A percentile compares a stretch with the other conserved stretches of the same genome.
Evolutionary conservation across 2,888 invertebrate species (phyloP).

Genomic region (Phragmatobia fuliginosa): DNA sequence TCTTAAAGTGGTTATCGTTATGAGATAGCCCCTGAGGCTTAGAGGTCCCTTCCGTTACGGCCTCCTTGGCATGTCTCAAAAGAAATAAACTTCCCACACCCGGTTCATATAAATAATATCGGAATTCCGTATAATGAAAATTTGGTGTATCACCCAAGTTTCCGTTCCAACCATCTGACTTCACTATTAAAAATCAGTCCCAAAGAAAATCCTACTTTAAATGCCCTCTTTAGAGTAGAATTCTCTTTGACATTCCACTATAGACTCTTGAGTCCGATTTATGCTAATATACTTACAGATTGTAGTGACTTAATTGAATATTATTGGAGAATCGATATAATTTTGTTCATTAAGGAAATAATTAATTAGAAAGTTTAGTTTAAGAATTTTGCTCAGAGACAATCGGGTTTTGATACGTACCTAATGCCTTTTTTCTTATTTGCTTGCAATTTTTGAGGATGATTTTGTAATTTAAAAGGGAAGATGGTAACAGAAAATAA

Average conservation of each 20-base stretch:
- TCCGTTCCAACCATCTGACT: conserved; percentile 15
- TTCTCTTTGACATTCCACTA: conserved; percentile 5
- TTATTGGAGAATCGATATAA: not conserved
- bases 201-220: conserved; percentile 13
- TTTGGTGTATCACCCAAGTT: conserved; percentile 28
- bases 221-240: conserved; percentile 8
- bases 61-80: conserved; percentile 14
- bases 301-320: not conserved
- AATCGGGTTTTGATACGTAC: too few species aligned
- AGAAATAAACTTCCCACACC: conserved; percentile 24
- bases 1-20: conserved; percentile 18
- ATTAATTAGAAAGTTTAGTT: too few species aligned
- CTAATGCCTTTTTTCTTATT: too few species aligned
- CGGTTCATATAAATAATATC: conserved; percentile 21
- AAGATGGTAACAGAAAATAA: not conserved
- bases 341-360: not conserved
- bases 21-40: conserved; percentile 10
- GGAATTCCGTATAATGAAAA: conserved; percentile 36
- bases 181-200: conserved; percentile 14
- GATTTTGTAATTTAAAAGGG: not conserved
- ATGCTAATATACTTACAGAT: conserved; percentile 8
- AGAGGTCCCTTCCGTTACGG: conserved; percentile 24
- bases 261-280: not conserved
- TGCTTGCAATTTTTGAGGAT: not conserved
- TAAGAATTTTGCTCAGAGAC: not conserved